Percentiles rank a stretch among this genome's conserved stretches.
Evolutionary conservation across 2,797 vertebrate species (phyloP).

Genomic region (Artibeus jamaicensis): DNA sequence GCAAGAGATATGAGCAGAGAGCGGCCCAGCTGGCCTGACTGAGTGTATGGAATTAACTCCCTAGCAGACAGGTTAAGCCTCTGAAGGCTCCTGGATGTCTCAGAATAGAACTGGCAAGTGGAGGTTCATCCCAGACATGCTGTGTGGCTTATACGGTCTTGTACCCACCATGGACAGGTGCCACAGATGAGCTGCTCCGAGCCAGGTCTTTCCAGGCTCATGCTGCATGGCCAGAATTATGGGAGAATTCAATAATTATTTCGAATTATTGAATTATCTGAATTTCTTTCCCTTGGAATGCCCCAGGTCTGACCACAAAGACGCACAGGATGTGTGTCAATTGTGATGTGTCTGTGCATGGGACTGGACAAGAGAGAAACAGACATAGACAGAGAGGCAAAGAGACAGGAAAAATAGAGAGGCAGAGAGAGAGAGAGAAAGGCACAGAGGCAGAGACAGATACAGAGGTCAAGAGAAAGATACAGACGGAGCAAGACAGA

Average conservation of each 20-base stretch:
- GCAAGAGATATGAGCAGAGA: slow-evolving; percentile 17
- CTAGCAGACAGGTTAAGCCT: not conserved
- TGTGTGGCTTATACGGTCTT: accelerated
- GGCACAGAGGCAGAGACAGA: not conserved
- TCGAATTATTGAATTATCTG: no score
- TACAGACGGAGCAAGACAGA: not conserved
- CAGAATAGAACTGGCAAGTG: not conserved
- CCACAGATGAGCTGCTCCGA: not conserved
- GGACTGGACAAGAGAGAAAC: not conserved
- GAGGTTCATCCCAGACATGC: not conserved
- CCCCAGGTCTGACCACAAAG: not conserved
- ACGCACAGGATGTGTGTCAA: not conserved
- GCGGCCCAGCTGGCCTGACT: not conserved
- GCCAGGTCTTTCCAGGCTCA: not conserved
- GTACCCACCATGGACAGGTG: accelerated
- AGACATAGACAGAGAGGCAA: not conserved
- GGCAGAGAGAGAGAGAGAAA: not conserved
- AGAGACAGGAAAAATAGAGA: no score
- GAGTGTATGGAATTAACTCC: no score
- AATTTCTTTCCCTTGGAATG: slow-evolving; percentile 30
- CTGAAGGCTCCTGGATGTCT: not conserved
- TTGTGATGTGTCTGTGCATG: not conserved
- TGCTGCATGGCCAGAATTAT: not conserved
- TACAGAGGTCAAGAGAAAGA: not conserved
- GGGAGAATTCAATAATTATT: no score